Evolutionary conservation across 2,888 invertebrate genomes (phyloP).

Genomic region (Arge pagana): DNA sequence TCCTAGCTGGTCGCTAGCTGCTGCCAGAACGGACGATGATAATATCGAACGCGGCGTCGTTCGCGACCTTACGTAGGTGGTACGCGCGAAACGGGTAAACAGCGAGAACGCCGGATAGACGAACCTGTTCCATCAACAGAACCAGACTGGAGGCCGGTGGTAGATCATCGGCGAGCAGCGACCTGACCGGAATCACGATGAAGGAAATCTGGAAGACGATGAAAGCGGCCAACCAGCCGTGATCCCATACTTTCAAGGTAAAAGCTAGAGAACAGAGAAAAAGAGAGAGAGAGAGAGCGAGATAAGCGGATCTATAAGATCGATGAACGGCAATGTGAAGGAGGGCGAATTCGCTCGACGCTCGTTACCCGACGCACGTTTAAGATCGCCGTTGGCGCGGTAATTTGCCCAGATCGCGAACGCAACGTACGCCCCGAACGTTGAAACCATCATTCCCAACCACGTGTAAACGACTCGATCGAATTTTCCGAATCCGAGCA

Average conservation of each 20-base stretch:
- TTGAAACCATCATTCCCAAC: conserved; percentile 59
- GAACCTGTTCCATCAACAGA: conserved; percentile 68
- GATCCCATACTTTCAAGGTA: conserved; percentile 54
- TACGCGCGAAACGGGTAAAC: too few relatives aligned
- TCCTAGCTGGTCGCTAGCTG: too few relatives aligned
- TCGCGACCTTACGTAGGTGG: too few relatives aligned
- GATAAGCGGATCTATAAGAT: too few relatives aligned
- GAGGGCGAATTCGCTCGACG: too few relatives aligned
- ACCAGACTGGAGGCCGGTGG: conserved; percentile 64
- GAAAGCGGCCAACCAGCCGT: conserved; percentile 49
- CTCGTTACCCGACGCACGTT: too few relatives aligned
- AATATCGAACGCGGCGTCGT: too few relatives aligned
- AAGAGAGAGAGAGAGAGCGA: conserved; percentile 12
- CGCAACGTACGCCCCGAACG: conserved; percentile 56
- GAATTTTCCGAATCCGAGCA: conserved; percentile 65
- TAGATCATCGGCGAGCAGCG: conserved; percentile 57
- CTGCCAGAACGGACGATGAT: too few relatives aligned
- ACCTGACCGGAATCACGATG: conserved; percentile 55
- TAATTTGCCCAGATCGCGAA: conserved; percentile 61
- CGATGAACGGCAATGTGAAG: too few relatives aligned
- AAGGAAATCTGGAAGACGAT: conserved; percentile 54
- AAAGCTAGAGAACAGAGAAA: conserved; percentile 49
- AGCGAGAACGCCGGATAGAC: too few relatives aligned
- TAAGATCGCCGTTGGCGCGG: conserved; percentile 42
- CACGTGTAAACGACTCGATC: conserved; percentile 65